phyloP scores from a whole-genome alignment of 2,888 invertebrate species.

The Ichneumoninae sp. region DNA sequence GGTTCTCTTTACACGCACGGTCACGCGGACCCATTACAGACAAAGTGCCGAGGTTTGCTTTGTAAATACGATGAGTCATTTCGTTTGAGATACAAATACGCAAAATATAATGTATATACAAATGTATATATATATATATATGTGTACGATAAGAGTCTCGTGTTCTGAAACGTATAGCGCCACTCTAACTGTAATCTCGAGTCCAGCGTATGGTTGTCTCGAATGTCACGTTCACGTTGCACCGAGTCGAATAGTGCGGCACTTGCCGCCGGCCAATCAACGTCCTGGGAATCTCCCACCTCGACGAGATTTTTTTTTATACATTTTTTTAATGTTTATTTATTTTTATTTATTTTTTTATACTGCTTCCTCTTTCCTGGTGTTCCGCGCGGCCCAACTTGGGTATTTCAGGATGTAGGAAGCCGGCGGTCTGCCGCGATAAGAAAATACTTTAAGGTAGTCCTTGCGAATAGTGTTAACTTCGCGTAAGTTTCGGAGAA shows the following conservation, averaged over 20 bases:
- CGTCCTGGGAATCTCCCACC: constrained; percentile 36
- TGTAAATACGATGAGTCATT: constrained; percentile 36
- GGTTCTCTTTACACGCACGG: constrained; percentile 1
- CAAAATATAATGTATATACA: no score
- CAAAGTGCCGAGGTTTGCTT: constrained; percentile 32
- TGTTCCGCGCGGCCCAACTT: not conserved
- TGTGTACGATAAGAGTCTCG: constrained; percentile 5
- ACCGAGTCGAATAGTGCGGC: constrained; percentile 4
- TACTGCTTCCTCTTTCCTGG: constrained; percentile 41
- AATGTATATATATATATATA: not conserved
- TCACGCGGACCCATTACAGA: not conserved
- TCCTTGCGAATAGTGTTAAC: no score
- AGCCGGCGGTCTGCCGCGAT: constrained; percentile 38
- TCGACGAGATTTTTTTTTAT: constrained; percentile 6
- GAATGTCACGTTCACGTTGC: constrained; percentile 43
- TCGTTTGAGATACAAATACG: constrained; percentile 1
- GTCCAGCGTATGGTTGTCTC: constrained; percentile 22
- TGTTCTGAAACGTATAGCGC: constrained; percentile 1
- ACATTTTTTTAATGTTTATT: constrained; percentile 13
- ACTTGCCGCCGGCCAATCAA: not conserved
- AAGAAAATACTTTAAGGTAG: constrained; percentile 4
- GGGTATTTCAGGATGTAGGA: constrained; percentile 16
- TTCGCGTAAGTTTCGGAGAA: no score
- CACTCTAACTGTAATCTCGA: constrained; percentile 28
- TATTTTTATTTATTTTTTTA: constrained; percentile 29